Conservation (phyloP, 2,888 invertebrate species). For the Lamproptera curius region DNA sequence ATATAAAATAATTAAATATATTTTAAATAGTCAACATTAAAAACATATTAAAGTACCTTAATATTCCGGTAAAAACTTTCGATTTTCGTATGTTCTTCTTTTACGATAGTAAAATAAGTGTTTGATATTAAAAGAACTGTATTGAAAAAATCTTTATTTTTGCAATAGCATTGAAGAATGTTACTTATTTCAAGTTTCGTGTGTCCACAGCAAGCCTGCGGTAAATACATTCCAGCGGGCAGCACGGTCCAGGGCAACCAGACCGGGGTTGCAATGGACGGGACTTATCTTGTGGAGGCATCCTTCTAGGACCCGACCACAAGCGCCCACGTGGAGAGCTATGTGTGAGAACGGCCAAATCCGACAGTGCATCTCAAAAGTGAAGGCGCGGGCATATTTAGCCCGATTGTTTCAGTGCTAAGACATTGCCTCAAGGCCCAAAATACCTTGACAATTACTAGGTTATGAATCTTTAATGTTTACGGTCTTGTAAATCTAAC, state of each 20-base stretch:
- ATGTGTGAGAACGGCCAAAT: slow-evolving; percentile 41
- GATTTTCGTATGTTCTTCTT: slow-evolving; percentile 1
- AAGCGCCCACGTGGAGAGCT: slow-evolving; percentile 61
- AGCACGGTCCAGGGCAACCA: slow-evolving; percentile 89
- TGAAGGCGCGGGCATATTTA: slow-evolving; percentile 1
- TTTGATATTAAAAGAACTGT: background rate
- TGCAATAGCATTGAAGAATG: no score
- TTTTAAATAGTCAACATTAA: no score
- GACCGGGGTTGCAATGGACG: slow-evolving; percentile 90
- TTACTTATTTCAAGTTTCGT: background rate
- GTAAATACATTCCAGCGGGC: slow-evolving; percentile 92
- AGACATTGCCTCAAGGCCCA: slow-evolving; percentile 31
- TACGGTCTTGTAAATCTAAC: slow-evolving; percentile 59
- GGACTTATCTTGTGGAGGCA: slow-evolving; percentile 90
- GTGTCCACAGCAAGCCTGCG: slow-evolving; percentile 84
- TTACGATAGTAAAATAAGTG: background rate
- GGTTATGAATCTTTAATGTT: slow-evolving; percentile 52
- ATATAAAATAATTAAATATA: no score
- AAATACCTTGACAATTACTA: slow-evolving; percentile 58
- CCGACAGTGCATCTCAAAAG: slow-evolving; percentile 2
- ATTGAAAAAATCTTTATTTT: background rate
- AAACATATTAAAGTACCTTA: no score
- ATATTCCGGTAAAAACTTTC: no score
- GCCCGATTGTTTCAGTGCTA: slow-evolving; percentile 11
- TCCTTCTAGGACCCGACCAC: slow-evolving; percentile 82